Base-by-base conservation (phyloP, 2,113 vertebrate species). In the Cyphomyrus discorhynchus region DNA sequence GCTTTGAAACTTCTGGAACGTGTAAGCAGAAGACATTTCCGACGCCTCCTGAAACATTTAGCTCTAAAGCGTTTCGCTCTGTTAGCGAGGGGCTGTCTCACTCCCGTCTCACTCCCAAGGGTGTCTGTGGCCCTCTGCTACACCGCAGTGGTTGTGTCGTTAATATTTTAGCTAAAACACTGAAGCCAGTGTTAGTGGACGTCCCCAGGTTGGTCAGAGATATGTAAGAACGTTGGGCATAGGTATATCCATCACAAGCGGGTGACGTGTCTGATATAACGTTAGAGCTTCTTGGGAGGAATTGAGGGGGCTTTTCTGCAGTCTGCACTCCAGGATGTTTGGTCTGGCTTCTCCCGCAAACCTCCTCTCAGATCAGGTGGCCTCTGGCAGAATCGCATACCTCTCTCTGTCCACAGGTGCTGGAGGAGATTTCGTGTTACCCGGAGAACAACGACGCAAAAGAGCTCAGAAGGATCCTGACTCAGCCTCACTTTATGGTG, bases 401-500 rank as follows among this genome's bases (percentile, higher is more conserved):
- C 52, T 21, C 24, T 80, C 94, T 24, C 45, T 93, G 92, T 9
- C 24, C 92, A 45, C 92, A 98, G 98, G 98, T 98, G 92, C 96
- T 99, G 95, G 98, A 99, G 96, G 98, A 98, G 95, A 98, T 99
- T 96, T 97, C 98, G 82, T 98, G 98, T 95, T 99, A 98, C 95
- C 97, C 97, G 90, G 97, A 99, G 92, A 98, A 99, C 94, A 97
- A 93, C 94, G 98, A 99, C 92, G 97, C 97, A 94, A 98, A 98
- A 93, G 98, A 99, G 94, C 96, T 99, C 91, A 96, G 98, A 92
- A 96, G 97, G 95, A 98, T 99, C 96, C 97, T 99, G 95, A 99
- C 98, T 93, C 98, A 98, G 96, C 98, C 98, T 93, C 98, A 99
- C 96, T 98, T 99, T 95, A 98, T 99, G 98, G 98, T 98, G 93